Conservation (phyloP, 2,888 invertebrate species). For the Andrena trimmerana region DNA sequence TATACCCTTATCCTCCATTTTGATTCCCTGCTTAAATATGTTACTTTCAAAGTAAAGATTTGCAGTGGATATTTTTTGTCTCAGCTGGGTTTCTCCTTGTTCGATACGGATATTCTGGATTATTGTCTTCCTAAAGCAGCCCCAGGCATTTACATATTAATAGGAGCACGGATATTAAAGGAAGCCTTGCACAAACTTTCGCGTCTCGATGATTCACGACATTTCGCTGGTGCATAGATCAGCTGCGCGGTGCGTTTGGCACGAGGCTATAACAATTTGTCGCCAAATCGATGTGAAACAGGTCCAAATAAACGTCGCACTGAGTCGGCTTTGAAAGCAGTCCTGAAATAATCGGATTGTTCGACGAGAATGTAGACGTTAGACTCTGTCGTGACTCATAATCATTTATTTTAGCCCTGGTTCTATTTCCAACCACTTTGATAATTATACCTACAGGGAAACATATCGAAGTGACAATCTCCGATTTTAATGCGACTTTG, state of each 20-base stretch:
- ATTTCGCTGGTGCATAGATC: conserved; percentile 43
- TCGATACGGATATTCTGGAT: neutral
- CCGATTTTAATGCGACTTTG: too few relatives aligned
- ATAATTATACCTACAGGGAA: too few relatives aligned
- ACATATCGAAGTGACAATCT: too few relatives aligned
- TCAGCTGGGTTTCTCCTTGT: neutral
- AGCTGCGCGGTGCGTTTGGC: conserved; percentile 25
- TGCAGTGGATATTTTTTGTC: neutral
- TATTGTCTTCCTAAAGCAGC: neutral
- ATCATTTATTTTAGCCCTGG: neutral
- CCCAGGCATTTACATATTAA: conserved; percentile 14
- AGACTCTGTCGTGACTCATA: neutral
- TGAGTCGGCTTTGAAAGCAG: neutral
- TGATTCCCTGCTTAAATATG: neutral
- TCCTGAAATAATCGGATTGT: conserved; percentile 9
- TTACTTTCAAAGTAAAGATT: too few relatives aligned
- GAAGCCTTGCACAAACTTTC: neutral
- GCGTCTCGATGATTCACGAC: conserved; percentile 19
- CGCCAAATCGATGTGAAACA: conserved; percentile 36
- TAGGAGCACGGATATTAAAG: conserved; percentile 1
- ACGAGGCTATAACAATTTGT: conserved; percentile 45
- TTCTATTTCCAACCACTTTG: too few relatives aligned
- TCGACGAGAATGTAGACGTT: neutral
- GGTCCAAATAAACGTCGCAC: neutral
- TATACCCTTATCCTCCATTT: neutral